Conservation (phyloP, 2,113 vertebrate species). For the Noctilio leporinus region DNA sequence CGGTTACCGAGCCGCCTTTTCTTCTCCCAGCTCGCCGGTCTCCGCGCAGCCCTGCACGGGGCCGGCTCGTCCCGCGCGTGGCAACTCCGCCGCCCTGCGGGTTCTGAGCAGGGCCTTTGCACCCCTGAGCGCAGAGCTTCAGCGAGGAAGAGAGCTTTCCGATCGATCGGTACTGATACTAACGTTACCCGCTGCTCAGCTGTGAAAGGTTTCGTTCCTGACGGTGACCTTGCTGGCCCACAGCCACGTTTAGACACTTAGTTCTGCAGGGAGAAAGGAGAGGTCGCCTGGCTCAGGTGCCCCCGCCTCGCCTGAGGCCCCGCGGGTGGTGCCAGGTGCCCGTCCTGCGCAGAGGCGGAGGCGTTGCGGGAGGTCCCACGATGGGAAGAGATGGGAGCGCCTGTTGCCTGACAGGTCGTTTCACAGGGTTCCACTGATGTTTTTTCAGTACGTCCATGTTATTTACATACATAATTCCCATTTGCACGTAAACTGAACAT, state of each 20-base stretch:
- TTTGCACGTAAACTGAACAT: not conserved
- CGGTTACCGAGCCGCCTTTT: conserved; percentile 19
- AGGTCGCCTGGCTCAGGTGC: too few species aligned
- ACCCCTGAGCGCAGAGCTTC: not conserved
- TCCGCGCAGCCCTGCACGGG: not conserved
- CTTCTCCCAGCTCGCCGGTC: not conserved
- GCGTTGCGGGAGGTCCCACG: accelerated
- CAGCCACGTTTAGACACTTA: not conserved
- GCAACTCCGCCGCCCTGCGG: too few species aligned
- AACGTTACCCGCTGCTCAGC: too few species aligned
- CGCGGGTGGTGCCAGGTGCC: not conserved
- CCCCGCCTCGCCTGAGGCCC: not conserved
- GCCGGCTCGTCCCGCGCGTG: too few species aligned
- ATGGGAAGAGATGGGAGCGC: not conserved
- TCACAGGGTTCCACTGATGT: too few species aligned
- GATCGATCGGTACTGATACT: not conserved
- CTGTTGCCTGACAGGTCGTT: not conserved
- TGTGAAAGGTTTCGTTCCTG: not conserved
- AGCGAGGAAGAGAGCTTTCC: not conserved
- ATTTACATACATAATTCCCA: not conserved
- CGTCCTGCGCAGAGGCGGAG: not conserved
- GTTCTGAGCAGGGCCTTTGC: too few species aligned
- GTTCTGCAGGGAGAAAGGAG: not conserved
- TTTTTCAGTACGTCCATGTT: not conserved
- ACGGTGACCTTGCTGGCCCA: not conserved